Base-by-base conservation (phyloP, 2,113 vertebrate species). In the Euleptes europaea region DNA sequence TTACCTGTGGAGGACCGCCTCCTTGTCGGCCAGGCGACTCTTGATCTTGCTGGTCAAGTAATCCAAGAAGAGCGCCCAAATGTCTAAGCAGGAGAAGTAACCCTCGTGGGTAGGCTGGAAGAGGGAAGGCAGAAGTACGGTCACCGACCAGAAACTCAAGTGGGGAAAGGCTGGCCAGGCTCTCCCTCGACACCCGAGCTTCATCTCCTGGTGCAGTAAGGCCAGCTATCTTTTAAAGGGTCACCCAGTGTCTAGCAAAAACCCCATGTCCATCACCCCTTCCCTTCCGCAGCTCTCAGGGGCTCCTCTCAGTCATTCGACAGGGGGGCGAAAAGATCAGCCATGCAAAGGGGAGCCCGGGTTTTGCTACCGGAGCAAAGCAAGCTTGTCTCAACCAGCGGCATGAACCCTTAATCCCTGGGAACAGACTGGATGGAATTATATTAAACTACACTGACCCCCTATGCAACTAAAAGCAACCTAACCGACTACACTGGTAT, bases 1-100 rank as follows among this genome's bases (percentile, higher is more conserved):
- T 92, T 65, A 95, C 92, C 98, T 99, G 95, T 98, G 98, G 83
- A 99, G 96, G 85, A 99, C 97, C 89, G 97, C 97, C 93, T 99
- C 98, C 93, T 98, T 96, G 95, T 99, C 98, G 88, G 98, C 96
- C 51, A 99, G 95, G 47, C 99, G 97, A 89, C 98, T 99, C 95
- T 98, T 98, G 90, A 99, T 99, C 96, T 99, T 99, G 87, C 97
- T 98, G 84, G 98, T 99, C 92, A 99, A 94, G 88, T 98, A 99
- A 93, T 99, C 99, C 96, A 99, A 96, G 96, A 99, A 99, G 72
- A 99, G 96, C 1, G 97, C 97, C 98, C 99, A 99, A 92, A 99
- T 99, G 90, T 99, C 99, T 93, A 99, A 97, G 96, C 98, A 99
- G 88, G 98, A 97, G 93, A 99, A 98, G 95, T 99, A 99, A 92